phyloP scores from a whole-genome alignment of 2,888 invertebrate genomes.

The Baronia brevicornis region DNA sequence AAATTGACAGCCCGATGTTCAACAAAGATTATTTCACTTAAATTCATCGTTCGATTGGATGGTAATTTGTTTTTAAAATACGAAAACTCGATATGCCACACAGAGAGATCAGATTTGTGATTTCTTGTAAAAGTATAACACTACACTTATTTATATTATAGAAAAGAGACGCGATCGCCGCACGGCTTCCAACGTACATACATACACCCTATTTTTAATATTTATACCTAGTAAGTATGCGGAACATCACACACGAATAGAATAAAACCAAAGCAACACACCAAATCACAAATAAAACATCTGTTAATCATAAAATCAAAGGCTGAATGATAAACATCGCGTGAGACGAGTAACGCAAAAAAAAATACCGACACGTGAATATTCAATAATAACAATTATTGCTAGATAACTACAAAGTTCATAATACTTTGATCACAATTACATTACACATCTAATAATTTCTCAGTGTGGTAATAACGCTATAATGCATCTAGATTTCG shows the following conservation, averaged over 20 bases:
- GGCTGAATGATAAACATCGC: constrained; percentile 24
- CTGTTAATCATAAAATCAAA: constrained; percentile 30
- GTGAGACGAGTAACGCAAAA: constrained; percentile 19
- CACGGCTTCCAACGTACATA: constrained; percentile 40
- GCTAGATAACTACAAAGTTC: constrained; percentile 60
- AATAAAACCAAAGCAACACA: constrained; percentile 42
- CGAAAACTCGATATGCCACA: constrained; percentile 38
- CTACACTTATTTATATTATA: constrained; percentile 68
- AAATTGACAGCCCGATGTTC: constrained; percentile 4
- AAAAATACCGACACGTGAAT: constrained; percentile 31
- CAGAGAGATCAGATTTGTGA: constrained; percentile 58
- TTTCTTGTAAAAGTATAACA: constrained; percentile 67
- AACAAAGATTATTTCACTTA: not conserved
- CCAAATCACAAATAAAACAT: constrained; percentile 38
- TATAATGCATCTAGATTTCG: constrained; percentile 32
- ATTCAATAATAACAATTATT: constrained; percentile 51
- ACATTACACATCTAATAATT: constrained; percentile 38
- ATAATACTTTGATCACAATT: constrained; percentile 66
- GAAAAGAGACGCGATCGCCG: constrained; percentile 59
- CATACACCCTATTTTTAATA: constrained; percentile 34
- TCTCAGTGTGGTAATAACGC: constrained; percentile 21
- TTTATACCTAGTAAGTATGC: constrained; percentile 42
- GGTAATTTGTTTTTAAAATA: constrained; percentile 20
- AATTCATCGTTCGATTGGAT: not conserved
- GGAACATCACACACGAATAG: constrained; percentile 31